phyloP scores from a whole-genome alignment of 2,113 vertebrate species.

The Tachysurus fulvidraco region DNA sequence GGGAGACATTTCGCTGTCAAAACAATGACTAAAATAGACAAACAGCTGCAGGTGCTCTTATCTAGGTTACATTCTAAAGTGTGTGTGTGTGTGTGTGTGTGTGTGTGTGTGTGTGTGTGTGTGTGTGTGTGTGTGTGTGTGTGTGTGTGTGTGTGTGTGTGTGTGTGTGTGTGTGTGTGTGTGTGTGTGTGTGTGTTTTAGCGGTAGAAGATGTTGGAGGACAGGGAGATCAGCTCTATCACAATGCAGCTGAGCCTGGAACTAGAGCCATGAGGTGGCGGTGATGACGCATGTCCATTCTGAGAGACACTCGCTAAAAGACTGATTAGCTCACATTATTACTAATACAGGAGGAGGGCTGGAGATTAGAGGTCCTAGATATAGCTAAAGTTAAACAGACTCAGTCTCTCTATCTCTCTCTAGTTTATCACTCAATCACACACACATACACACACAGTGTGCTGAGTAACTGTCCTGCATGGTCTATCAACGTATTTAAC shows the following conservation, averaged over 20 bases:
- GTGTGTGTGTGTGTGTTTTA: slow-evolving; percentile 5
- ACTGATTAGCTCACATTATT: slow-evolving; percentile 56
- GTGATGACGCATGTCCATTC: slow-evolving; percentile 40
- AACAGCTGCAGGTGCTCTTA: slow-evolving; percentile 64
- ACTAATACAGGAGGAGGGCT: slow-evolving; percentile 4
- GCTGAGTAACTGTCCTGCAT: neutral
- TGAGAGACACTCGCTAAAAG: slow-evolving; percentile 49
- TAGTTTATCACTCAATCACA: neutral
- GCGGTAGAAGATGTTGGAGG: slow-evolving; percentile 26
- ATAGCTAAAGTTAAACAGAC: slow-evolving; percentile 29
- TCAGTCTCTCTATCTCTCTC: slow-evolving; percentile 13
- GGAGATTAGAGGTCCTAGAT: slow-evolving; percentile 41
- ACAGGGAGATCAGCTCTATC: slow-evolving; percentile 45
- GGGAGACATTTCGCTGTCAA: slow-evolving; percentile 55
- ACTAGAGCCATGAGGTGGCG: slow-evolving; percentile 34
- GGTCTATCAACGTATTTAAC: slow-evolving; percentile 14
- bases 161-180: neutral
- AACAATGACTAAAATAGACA: slow-evolving; percentile 60
- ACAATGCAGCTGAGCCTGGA: slow-evolving; percentile 41
- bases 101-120: neutral
- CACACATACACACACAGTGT: slow-evolving; percentile 29
- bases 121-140: slow-evolving; percentile 7
- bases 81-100: slow-evolving; percentile 20
- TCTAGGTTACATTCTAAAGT: slow-evolving; percentile 45
- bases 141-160: slow-evolving; percentile 24